Evolutionary conservation across 2,797 vertebrate species (phyloP).

Genomic region (Takifugu rubripes): DNA sequence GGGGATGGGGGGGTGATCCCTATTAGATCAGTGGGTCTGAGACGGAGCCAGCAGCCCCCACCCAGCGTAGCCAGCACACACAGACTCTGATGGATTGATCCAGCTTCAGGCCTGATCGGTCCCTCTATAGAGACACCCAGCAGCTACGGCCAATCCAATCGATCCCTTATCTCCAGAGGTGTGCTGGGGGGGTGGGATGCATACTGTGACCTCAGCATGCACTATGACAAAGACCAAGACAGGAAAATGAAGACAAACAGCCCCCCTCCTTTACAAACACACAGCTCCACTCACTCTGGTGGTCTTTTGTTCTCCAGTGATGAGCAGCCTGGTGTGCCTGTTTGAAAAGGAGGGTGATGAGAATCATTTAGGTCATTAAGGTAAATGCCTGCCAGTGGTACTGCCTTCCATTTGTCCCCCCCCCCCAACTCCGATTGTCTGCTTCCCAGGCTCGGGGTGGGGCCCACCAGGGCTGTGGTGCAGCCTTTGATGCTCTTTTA

Average conservation of each 20-base stretch:
- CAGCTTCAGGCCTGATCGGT: constrained; percentile 46
- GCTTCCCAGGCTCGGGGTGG: constrained; percentile 38
- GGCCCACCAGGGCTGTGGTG: not conserved
- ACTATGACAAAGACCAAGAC: constrained; percentile 50
- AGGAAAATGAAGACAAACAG: constrained; percentile 35
- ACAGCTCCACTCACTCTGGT: constrained; percentile 39
- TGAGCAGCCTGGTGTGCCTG: constrained; percentile 39
- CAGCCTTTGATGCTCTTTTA: constrained; percentile 51
- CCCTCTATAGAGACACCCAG: constrained; percentile 39
- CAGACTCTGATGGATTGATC: constrained; percentile 42
- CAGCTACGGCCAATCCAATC: constrained; percentile 35
- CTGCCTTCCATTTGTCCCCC: constrained; percentile 27
- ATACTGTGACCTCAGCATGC: constrained; percentile 20
- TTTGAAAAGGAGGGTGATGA: constrained; percentile 48
- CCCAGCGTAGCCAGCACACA: constrained; percentile 1
- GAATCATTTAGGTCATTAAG: constrained; percentile 62
- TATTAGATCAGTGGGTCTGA: constrained; percentile 56
- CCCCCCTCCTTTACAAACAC: constrained; percentile 16
- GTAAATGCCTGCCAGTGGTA: constrained; percentile 51
- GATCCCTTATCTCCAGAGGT: constrained; percentile 56
- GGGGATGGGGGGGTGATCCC: constrained; percentile 12
- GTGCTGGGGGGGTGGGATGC: constrained; percentile 7
- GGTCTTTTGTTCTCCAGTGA: constrained; percentile 58
- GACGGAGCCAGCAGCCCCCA: constrained; percentile 30
- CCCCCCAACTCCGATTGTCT: constrained; percentile 13